Conservation (phyloP, 2,113 vertebrate species). For the Anhinga rufa region DNA sequence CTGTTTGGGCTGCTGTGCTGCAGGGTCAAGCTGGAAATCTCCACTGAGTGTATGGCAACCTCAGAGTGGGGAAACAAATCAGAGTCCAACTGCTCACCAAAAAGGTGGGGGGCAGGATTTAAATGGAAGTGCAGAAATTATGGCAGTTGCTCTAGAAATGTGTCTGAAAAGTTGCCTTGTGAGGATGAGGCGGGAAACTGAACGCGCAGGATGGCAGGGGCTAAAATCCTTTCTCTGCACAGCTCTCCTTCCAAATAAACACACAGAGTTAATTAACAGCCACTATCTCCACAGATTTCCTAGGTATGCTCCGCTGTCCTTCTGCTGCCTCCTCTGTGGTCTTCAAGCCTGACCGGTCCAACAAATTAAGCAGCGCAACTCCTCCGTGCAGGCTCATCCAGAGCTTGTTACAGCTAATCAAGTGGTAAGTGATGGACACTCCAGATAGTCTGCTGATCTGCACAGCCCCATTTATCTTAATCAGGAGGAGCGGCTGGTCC, state of each 20-base stretch:
- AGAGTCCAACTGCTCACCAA: neutral
- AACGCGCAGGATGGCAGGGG: neutral
- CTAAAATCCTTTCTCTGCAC: neutral
- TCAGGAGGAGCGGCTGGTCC: neutral
- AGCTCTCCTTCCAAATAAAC: slow-evolving; percentile 35
- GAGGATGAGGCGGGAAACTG: neutral
- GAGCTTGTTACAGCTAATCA: slow-evolving; percentile 15
- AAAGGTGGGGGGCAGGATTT: neutral
- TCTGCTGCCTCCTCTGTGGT: slow-evolving; percentile 47
- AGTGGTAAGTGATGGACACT: slow-evolving; percentile 12
- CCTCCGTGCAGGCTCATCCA: neutral
- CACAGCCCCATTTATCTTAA: slow-evolving; percentile 34
- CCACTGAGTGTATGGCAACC: fast-evolving
- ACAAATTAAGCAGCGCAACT: neutral
- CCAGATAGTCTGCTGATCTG: slow-evolving; percentile 2
- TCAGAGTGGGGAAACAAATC: neutral
- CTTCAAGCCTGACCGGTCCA: neutral
- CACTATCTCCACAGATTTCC: neutral
- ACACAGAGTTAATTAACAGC: slow-evolving; percentile 27
- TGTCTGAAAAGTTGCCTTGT: neutral
- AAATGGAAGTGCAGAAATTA: neutral
- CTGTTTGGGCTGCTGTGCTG: neutral
- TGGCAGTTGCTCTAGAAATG: neutral
- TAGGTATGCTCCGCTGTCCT: neutral
- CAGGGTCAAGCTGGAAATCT: neutral